Conservation (phyloP, 1,140 invertebrate species). For the Cepaea nemoralis region DNA sequence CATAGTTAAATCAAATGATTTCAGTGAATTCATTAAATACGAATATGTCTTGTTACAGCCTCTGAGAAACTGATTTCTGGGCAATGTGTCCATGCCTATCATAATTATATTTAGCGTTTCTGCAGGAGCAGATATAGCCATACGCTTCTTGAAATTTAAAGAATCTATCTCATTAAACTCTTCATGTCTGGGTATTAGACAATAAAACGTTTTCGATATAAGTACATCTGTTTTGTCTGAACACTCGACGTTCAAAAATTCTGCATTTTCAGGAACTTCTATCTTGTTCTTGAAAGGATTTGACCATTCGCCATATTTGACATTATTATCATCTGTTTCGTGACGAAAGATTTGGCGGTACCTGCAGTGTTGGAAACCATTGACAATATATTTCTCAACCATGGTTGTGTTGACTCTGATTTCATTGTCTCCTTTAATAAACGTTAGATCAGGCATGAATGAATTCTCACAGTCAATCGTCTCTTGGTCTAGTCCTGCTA, state of each 20-base stretch:
- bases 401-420: neutral
- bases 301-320: neutral
- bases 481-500: neutral
- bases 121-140: neutral
- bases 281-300: neutral
- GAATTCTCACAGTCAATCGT: neutral
- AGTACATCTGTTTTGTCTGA: no score
- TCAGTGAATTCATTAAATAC: no score
- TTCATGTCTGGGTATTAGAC: neutral
- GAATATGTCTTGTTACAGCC: no score
- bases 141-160: neutral
- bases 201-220: neutral
- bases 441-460: neutral
- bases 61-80: conserved; percentile 9
- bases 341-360: neutral
- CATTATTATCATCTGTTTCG: neutral
- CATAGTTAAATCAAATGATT: no score
- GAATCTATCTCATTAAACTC: neutral
- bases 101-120: conserved; percentile 5
- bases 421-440: neutral
- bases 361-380: no score
- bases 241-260: no score
- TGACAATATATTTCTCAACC: no score
- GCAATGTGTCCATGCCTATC: neutral
- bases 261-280: no score